Percentiles rank a stretch among this genome's conserved stretches.
Evolutionary conservation across 2,888 invertebrate genomes (phyloP).

Genomic region (Hedya salicella): DNA sequence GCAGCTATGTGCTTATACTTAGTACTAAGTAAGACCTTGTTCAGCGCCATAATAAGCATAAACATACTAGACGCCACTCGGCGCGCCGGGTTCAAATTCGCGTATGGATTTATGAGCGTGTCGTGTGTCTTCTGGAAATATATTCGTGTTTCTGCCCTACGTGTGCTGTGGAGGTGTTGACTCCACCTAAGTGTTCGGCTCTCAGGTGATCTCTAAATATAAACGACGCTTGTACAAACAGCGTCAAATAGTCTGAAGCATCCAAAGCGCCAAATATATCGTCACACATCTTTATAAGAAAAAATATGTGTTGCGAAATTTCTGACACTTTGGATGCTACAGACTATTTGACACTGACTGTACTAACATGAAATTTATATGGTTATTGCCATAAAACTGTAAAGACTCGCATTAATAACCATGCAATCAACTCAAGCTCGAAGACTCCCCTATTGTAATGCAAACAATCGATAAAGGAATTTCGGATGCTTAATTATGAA

Average conservation of each 20-base stretch:
- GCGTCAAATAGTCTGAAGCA: no score
- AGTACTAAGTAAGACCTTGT: slow-evolving; percentile 24
- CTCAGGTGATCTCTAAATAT: slow-evolving; percentile 32
- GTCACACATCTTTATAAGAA: no score
- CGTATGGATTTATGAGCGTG: slow-evolving; percentile 71
- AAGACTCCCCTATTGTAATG: not conserved
- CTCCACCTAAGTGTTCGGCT: slow-evolving; percentile 12
- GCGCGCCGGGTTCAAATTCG: slow-evolving; percentile 63
- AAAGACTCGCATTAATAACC: not conserved
- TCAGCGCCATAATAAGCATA: slow-evolving; percentile 48
- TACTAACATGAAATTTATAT: not conserved
- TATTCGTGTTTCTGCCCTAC: slow-evolving; percentile 1
- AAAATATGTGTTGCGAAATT: no score
- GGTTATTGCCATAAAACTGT: not conserved
- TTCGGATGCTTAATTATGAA: slow-evolving; percentile 14
- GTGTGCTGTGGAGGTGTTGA: slow-evolving; percentile 26
- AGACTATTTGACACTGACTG: no score
- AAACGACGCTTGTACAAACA: slow-evolving; percentile 11
- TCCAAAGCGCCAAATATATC: no score
- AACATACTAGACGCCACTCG: slow-evolving; percentile 57
- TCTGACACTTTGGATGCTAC: no score
- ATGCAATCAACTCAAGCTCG: not conserved
- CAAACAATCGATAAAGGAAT: slow-evolving; percentile 20
- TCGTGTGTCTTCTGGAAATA: slow-evolving; percentile 51
- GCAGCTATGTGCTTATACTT: not conserved